A percentile compares a stretch with the other conserved stretches of the same genome.
These are phyloP conservation scores for Oxystoma pomonae DNA, from an alignment of 2,888 invertebrate species.

Conservation along the genomic window DNA sequence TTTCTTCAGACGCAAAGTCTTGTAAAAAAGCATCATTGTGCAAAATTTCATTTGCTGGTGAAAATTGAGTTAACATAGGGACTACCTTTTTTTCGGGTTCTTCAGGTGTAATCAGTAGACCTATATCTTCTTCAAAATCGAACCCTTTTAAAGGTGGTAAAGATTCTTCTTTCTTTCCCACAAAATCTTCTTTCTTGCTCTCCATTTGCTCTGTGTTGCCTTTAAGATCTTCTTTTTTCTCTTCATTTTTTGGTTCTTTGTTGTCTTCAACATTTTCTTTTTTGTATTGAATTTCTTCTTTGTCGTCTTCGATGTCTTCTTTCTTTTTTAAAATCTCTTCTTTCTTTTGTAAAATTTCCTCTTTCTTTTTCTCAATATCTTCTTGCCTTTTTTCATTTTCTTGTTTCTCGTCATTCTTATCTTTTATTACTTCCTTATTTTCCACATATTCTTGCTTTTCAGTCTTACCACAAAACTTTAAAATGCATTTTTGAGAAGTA, in stretches of 20 bases:
- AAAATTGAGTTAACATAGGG: background rate
- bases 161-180: constrained; percentile 3
- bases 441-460: background rate
- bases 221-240: background rate
- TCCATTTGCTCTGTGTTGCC: background rate
- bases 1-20: constrained; percentile 12
- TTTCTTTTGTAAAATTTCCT: background rate
- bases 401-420: background rate
- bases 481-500: constrained; percentile 6
- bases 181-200: background rate
- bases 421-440: background rate
- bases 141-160: background rate
- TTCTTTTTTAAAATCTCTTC: too few species aligned
- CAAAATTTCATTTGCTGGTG: background rate
- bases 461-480: constrained; percentile 20
- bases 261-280: too few species aligned
- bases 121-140: background rate
- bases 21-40: background rate
- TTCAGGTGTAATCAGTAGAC: background rate
- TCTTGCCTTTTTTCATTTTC: too few species aligned
- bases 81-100: background rate
- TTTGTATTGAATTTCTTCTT: background rate
- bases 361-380: background rate
- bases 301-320: background rate
- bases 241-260: background rate